phyloP scores from a whole-genome alignment of 2,113 vertebrate genomes.

The Limnothrissa miodon region DNA sequence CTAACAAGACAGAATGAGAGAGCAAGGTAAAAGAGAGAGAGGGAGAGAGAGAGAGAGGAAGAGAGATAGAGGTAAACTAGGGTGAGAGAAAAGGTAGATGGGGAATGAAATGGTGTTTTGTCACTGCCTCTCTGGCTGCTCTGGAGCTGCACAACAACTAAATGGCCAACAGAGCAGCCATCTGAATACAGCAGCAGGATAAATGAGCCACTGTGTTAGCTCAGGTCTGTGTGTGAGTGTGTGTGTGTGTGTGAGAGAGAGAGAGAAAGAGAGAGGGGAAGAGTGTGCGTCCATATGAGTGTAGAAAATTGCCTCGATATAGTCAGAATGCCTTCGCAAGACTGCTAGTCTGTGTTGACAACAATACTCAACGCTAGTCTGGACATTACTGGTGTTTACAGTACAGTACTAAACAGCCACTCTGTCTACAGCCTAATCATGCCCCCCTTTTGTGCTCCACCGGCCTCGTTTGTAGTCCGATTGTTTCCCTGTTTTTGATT shows the following conservation, averaged over 20 bases:
- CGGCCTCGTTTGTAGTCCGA: background rate
- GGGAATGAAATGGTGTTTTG: background rate
- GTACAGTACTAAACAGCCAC: background rate
- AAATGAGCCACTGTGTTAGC: background rate
- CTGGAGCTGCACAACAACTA: background rate
- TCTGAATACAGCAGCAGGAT: background rate
- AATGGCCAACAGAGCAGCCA: background rate
- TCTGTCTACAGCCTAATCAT: background rate
- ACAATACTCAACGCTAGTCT: background rate
- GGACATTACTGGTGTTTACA: background rate
- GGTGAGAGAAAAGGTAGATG: background rate
- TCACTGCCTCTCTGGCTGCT: background rate
- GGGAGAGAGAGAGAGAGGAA: background rate
- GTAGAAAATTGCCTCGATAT: background rate
- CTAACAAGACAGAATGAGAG: too few species aligned
- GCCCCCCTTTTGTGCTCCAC: background rate
- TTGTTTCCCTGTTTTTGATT: background rate
- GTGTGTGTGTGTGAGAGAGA: too few species aligned
- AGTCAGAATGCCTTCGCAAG: background rate
- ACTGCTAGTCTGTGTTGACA: background rate
- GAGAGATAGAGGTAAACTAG: background rate
- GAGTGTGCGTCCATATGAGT: too few species aligned
- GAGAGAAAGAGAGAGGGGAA: background rate
- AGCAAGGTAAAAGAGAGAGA: background rate
- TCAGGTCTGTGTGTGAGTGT: background rate